A percentile compares a stretch with the other conserved stretches of the same genome.
Evolutionary conservation across 2,113 vertebrate species (phyloP).

Genomic region (Platysteira castanea): DNA sequence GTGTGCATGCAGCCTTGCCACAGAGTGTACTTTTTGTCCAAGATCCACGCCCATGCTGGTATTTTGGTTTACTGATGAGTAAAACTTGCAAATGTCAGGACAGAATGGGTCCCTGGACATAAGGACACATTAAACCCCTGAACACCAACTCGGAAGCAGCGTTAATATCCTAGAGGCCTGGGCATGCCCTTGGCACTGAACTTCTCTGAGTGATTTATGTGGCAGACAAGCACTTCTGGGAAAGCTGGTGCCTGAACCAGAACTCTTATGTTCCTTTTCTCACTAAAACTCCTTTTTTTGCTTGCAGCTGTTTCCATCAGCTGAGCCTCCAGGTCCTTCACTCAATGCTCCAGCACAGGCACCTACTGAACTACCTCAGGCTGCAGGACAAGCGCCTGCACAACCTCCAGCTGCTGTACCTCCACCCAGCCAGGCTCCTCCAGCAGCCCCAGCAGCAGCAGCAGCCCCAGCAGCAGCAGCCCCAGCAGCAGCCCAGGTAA

Average conservation of each 20-base stretch:
- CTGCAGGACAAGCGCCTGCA: constrained; percentile 74
- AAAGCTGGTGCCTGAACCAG: neutral
- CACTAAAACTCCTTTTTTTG: neutral
- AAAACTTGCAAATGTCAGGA: neutral
- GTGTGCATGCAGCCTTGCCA: neutral
- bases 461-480: constrained; percentile 64
- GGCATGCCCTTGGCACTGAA: neutral
- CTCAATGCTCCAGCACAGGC: constrained; percentile 76
- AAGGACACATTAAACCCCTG: neutral
- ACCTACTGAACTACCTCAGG: constrained; percentile 88
- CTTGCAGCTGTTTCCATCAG: constrained; percentile 80
- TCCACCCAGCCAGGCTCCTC: constrained; percentile 61
- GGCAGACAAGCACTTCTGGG: neutral
- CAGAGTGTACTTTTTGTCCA: neutral
- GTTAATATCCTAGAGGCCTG: neutral
- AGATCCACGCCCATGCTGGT: neutral
- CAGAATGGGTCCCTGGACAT: neutral
- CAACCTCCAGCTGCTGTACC: constrained; percentile 79
- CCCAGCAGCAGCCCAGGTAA: constrained; percentile 73
- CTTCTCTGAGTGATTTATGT: neutral
- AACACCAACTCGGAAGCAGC: neutral
- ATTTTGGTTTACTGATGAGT: neutral
- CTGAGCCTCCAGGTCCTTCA: constrained; percentile 80
- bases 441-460: constrained; percentile 60
- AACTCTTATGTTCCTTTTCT: neutral